Evolutionary conservation across 35 echinoderm and acorn worm species (phyloP).

Genomic region (Diadema setosum): DNA sequence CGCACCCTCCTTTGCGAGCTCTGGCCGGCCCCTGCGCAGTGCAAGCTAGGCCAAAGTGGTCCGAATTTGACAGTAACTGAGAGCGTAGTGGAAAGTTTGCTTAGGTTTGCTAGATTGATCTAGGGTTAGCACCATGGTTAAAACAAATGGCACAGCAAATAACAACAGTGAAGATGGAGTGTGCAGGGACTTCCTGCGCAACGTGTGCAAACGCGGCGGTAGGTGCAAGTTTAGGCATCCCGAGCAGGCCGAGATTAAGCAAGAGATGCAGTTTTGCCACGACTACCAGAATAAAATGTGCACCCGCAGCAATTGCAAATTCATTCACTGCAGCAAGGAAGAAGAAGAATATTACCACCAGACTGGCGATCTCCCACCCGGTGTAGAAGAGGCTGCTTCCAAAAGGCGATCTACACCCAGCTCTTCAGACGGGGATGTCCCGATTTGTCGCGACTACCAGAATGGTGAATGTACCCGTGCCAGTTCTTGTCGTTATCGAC

Average conservation of each 20-base stretch:
- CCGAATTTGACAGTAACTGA: too few relatives aligned
- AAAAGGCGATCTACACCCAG: not conserved
- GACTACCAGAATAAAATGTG: slow-evolving; percentile 94
- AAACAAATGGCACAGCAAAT: not conserved
- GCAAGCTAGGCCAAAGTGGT: not conserved
- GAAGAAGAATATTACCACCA: slow-evolving; percentile 92
- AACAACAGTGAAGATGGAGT: slow-evolving; percentile 14
- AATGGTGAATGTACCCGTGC: slow-evolving; percentile 75
- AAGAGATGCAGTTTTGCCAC: slow-evolving; percentile 76
- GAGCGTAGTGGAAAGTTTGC: too few relatives aligned
- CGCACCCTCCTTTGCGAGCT: not conserved
- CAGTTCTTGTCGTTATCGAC: slow-evolving; percentile 83
- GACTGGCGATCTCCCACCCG: slow-evolving; percentile 72
- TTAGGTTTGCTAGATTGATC: too few relatives aligned
- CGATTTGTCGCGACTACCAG: slow-evolving; percentile 77
- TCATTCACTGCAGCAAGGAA: slow-evolving; percentile 77
- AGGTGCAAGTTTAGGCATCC: slow-evolving; percentile 93
- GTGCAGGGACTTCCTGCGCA: slow-evolving; percentile 95
- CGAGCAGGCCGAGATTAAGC: slow-evolving; percentile 53
- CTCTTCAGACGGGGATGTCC: slow-evolving; percentile 53
- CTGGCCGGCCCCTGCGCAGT: not conserved
- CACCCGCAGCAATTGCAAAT: slow-evolving; percentile 76
- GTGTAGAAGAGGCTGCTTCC: slow-evolving; percentile 30
- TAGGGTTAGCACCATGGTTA: not conserved
- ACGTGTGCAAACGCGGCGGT: slow-evolving; percentile 90